Conservation (phyloP, 2,888 invertebrate genomes). For the Priocnemis perturbator region DNA sequence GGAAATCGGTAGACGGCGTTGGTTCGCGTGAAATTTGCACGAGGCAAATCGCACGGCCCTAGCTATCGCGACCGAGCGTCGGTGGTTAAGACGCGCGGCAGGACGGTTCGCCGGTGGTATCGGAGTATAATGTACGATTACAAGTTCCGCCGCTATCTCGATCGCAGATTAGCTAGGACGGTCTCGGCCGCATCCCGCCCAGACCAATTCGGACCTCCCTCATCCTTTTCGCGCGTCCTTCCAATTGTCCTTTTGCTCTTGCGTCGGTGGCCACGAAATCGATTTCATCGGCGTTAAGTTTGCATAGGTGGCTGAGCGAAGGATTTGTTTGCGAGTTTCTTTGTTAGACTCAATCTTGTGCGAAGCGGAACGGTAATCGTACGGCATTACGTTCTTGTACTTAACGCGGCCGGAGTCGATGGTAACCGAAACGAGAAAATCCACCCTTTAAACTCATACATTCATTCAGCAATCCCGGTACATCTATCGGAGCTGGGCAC, state of each 20-base stretch:
- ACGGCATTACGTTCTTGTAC: too few relatives aligned
- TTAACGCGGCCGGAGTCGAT: too few relatives aligned
- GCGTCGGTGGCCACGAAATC: conserved; percentile 18
- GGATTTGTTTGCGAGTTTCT: too few relatives aligned
- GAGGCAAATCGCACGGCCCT: conserved; percentile 4
- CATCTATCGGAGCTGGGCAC: too few relatives aligned
- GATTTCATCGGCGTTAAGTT: conserved; percentile 3
- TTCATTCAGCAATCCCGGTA: too few relatives aligned
- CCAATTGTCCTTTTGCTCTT: conserved; percentile 5
- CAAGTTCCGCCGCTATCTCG: conserved; percentile 52
- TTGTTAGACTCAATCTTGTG: too few relatives aligned
- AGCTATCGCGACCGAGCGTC: not conserved
- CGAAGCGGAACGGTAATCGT: too few relatives aligned
- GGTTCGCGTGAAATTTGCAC: conserved; percentile 3
- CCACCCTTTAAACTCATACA: too few relatives aligned
- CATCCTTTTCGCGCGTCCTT: conserved; percentile 8
- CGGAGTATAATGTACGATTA: conserved; percentile 54
- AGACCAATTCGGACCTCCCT: not conserved
- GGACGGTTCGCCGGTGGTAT: conserved; percentile 29
- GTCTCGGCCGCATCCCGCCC: conserved; percentile 2
- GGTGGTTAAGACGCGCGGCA: conserved; percentile 17
- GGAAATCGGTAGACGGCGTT: too few relatives aligned
- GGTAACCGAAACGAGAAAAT: too few relatives aligned
- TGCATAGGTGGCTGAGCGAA: too few relatives aligned
- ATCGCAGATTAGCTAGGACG: conserved; percentile 53